phyloP scores from a whole-genome alignment of 2,888 invertebrate genomes.

The Temnothorax ravouxi region DNA sequence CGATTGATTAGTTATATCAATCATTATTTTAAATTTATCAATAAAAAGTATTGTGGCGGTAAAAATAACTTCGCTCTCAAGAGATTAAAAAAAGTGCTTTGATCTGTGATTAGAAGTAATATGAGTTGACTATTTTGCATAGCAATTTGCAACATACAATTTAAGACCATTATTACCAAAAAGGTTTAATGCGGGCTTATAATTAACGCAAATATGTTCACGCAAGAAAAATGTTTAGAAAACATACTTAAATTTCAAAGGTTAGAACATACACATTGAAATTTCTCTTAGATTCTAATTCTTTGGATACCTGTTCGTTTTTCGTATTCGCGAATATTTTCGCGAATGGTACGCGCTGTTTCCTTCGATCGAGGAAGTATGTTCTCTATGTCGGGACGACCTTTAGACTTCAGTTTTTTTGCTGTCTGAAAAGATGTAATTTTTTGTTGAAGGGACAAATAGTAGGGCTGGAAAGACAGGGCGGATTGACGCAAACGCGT shows the following conservation, averaged over 20 bases:
- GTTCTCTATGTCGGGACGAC: not conserved
- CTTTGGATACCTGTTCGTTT: not conserved
- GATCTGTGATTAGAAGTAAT: not conserved
- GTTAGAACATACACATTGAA: not conserved
- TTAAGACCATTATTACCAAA: conserved; percentile 6
- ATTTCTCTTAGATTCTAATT: not conserved
- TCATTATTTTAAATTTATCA: not conserved
- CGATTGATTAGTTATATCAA: not conserved
- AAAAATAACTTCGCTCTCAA: not conserved
- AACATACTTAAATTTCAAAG: not conserved
- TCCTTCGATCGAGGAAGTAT: not conserved
- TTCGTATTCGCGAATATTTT: too few species aligned
- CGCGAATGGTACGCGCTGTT: not conserved
- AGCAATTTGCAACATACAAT: not conserved
- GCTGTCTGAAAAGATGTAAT: conserved; percentile 2
- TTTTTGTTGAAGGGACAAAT: conserved; percentile 25
- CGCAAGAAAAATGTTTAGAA: not conserved
- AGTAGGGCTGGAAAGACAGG: not conserved
- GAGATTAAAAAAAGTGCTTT: not conserved
- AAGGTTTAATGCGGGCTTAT: not conserved
- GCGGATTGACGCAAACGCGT: conserved; percentile 39
- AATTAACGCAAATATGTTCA: not conserved
- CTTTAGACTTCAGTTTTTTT: conserved; percentile 22
- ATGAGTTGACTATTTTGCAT: not conserved
- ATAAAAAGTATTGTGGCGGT: not conserved